Evolutionary conservation across 2,797 vertebrate genomes (phyloP).

Genomic region (Peromyscus melanophrys): DNA sequence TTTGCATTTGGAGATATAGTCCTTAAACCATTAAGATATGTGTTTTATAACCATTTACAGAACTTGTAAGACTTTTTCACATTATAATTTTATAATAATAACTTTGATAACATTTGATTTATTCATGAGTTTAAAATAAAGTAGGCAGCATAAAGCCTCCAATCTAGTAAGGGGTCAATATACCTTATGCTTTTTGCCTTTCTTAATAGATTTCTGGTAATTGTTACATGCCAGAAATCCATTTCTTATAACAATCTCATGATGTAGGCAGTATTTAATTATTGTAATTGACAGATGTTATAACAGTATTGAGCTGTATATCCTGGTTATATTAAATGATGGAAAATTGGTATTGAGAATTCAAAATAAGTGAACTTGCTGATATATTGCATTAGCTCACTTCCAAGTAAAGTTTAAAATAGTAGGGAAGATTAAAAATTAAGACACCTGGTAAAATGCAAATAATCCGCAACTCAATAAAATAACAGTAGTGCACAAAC

Average conservation of each 20-base stretch:
- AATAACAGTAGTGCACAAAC: not conserved
- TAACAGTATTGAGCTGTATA: not conserved
- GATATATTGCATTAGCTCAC: not conserved
- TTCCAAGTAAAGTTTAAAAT: not conserved
- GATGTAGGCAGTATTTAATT: not conserved
- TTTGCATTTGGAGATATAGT: not conserved
- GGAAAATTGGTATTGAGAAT: not conserved
- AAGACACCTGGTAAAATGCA: not conserved
- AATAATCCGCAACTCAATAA: not conserved
- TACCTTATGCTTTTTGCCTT: not conserved
- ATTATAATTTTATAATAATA: not conserved
- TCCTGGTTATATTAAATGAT: not conserved
- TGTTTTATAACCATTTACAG: not conserved
- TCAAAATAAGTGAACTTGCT: not conserved
- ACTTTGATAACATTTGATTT: constrained; percentile 12
- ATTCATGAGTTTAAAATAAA: constrained; percentile 15
- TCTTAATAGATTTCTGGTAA: not conserved
- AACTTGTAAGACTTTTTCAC: not conserved
- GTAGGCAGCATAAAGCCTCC: not conserved
- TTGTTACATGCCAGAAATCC: not conserved
- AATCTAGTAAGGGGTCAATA: not conserved
- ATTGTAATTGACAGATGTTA: constrained; percentile 6
- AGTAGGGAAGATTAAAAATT: not conserved
- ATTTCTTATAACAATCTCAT: not conserved
- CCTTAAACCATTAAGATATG: not conserved